A percentile compares a stretch with the other conserved stretches of the same genome.
Conservation (phyloP, 2,888 invertebrate genomes). For the Zelleria hepariella region DNA sequence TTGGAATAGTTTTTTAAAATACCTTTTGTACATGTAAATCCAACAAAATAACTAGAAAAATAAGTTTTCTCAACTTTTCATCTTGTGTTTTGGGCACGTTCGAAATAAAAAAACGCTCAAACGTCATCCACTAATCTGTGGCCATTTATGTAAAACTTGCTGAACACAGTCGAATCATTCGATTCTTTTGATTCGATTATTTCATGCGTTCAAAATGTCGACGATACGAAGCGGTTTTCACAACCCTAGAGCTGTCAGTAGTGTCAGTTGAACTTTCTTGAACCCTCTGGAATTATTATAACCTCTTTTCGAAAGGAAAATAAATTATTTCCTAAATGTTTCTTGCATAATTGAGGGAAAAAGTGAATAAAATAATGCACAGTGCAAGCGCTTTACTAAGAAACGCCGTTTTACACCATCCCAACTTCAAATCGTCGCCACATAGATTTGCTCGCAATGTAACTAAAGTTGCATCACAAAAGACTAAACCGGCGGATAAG, state of each 20-base stretch:
- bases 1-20: not conserved
- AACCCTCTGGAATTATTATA: slow-evolving; percentile 61
- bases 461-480: slow-evolving; percentile 50
- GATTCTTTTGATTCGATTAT: too few relatives aligned
- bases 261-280: slow-evolving; percentile 17
- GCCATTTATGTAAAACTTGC: not conserved
- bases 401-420: slow-evolving; percentile 38
- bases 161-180: slow-evolving; percentile 60
- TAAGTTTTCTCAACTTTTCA: not conserved
- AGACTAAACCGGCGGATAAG: not conserved
- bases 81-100: not conserved
- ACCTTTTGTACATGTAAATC: not conserved
- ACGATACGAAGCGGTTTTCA: too few relatives aligned
- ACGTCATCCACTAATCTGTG: too few relatives aligned
- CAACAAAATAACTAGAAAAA: not conserved
- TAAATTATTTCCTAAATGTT: slow-evolving; percentile 29
- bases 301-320: slow-evolving; percentile 30
- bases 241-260: slow-evolving; percentile 8
- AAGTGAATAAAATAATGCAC: slow-evolving; percentile 38
- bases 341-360: not conserved
- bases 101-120: too few relatives aligned
- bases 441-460: slow-evolving; percentile 40
- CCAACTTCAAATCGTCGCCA: slow-evolving; percentile 38
- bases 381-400: slow-evolving; percentile 47
- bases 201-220: too few relatives aligned